Conservation (phyloP, 2,888 invertebrate species). For the Drosophila robusta region DNA sequence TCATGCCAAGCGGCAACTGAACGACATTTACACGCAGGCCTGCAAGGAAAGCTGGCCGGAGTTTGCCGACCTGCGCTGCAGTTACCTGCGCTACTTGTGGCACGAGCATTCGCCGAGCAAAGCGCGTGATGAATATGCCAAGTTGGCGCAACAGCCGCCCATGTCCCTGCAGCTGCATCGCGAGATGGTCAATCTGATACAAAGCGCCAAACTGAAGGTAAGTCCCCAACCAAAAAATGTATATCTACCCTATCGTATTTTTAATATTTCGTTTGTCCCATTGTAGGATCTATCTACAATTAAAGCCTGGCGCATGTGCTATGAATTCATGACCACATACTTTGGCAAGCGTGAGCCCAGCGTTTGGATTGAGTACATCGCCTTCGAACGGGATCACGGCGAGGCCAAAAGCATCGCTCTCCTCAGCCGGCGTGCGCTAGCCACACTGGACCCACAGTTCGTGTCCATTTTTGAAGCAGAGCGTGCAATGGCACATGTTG, state of each 20-base stretch:
- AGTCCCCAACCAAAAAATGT: background rate
- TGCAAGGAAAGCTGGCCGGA: constrained; percentile 66
- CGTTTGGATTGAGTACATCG: constrained; percentile 91
- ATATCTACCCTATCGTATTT: too few species aligned
- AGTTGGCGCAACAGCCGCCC: constrained; percentile 87
- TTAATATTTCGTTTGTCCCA: constrained; percentile 71
- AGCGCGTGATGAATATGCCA: constrained; percentile 88
- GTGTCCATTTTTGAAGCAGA: constrained; percentile 60
- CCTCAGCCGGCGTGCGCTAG: constrained; percentile 88
- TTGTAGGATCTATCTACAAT: constrained; percentile 82
- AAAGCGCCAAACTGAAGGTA: constrained; percentile 54
- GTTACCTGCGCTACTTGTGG: constrained; percentile 72
- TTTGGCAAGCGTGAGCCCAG: constrained; percentile 89
- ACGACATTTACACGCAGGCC: constrained; percentile 75
- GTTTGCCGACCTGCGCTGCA: constrained; percentile 75
- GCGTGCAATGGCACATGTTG: constrained; percentile 59
- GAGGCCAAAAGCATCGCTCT: constrained; percentile 86
- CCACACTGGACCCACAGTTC: constrained; percentile 85
- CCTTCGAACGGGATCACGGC: constrained; percentile 89
- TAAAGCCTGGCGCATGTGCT: constrained; percentile 87
- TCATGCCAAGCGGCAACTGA: constrained; percentile 61
- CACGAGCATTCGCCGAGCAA: constrained; percentile 84
- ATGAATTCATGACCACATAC: constrained; percentile 88
- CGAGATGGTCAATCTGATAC: constrained; percentile 87
- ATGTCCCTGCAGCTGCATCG: constrained; percentile 87